These are phyloP conservation scores for Tenthredo scrophulariae DNA, from an alignment of 2,888 invertebrate genomes.

Conservation along the genomic window DNA sequence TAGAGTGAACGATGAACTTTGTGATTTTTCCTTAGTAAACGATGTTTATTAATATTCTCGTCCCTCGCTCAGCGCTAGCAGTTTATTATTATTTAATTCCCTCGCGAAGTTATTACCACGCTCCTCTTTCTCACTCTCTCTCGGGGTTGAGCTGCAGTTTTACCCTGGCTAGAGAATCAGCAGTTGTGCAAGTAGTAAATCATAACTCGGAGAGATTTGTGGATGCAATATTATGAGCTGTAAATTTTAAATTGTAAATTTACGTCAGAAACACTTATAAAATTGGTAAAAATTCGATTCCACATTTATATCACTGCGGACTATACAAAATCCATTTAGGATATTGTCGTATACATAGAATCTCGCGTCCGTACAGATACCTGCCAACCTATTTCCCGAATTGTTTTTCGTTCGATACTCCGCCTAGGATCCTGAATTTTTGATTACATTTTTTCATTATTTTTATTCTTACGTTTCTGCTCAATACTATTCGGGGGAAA, in stretches of 20 bases:
- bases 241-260: slow-evolving; percentile 47
- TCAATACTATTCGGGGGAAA: slow-evolving; percentile 26
- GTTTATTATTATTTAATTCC: slow-evolving; percentile 52
- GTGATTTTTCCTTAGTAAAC: slow-evolving; percentile 8
- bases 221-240: slow-evolving; percentile 33
- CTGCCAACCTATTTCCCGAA: neutral
- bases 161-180: slow-evolving; percentile 15
- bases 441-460: slow-evolving; percentile 17
- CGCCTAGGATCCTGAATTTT: slow-evolving; percentile 33
- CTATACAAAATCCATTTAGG: slow-evolving; percentile 15
- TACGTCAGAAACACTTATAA: neutral
- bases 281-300: slow-evolving; percentile 2
- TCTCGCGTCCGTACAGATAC: neutral
- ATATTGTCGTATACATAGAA: neutral
- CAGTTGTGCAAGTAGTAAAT: slow-evolving; percentile 46
- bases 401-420: slow-evolving; percentile 33
- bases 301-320: neutral
- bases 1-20: slow-evolving; percentile 1
- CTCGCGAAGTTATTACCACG: slow-evolving; percentile 45
- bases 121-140: neutral
- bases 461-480: neutral
- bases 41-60: slow-evolving; percentile 49
- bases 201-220: slow-evolving; percentile 39
- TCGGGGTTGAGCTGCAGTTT: slow-evolving; percentile 39
- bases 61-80: slow-evolving; percentile 14